These are phyloP conservation scores for Pomatorhinus ruficollis DNA, from an alignment of 2,113 vertebrate genomes.

Conservation along the genomic window DNA sequence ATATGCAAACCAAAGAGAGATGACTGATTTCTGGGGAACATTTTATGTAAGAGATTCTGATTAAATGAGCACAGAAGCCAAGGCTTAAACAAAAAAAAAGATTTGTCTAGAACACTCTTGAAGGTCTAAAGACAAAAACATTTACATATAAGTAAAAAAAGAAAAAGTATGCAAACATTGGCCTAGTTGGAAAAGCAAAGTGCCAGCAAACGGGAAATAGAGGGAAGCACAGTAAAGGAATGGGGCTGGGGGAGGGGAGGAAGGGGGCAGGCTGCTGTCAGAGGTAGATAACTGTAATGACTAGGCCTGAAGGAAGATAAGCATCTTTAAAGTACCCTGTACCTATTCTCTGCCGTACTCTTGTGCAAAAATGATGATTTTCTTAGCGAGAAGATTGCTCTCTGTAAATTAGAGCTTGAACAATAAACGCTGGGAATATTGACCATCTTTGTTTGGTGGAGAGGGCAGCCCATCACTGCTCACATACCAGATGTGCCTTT, in stretches of 20 bases:
- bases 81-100: neutral
- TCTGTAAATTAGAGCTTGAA: neutral
- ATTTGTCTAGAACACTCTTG: neutral
- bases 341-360: neutral
- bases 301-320: neutral
- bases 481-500: neutral
- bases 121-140: neutral
- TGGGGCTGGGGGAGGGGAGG: accelerated
- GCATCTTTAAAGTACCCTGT: neutral
- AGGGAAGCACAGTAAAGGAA: neutral
- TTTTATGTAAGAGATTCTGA: neutral
- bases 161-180: neutral
- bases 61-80: neutral
- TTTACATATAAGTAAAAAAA: neutral
- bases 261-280: neutral
- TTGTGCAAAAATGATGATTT: neutral
- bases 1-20: neutral
- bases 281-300: neutral
- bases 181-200: neutral
- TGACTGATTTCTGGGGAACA: neutral
- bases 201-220: neutral
- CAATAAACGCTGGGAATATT: neutral
- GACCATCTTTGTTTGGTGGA: neutral
- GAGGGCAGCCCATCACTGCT: neutral
- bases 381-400: neutral